phyloP scores from a whole-genome alignment of 2,888 invertebrate species.

The Caenorhabditis imperialis region DNA sequence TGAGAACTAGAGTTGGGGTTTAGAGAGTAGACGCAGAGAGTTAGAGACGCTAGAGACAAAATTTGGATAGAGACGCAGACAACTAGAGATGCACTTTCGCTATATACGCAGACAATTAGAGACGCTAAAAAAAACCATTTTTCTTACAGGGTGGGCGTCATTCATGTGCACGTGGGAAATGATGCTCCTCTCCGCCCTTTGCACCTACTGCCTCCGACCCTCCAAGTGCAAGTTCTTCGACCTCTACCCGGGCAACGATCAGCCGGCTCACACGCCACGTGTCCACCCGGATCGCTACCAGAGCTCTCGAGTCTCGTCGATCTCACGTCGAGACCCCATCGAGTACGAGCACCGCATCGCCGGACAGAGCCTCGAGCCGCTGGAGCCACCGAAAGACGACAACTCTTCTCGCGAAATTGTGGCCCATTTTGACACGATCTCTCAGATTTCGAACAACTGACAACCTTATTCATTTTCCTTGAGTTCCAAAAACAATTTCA shows the following conservation, averaged over 20 bases:
- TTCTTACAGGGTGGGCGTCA: slow-evolving; percentile 72
- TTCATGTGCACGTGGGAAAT: slow-evolving; percentile 76
- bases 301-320: slow-evolving; percentile 12
- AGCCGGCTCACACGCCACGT: not conserved
- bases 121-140: not conserved
- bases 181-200: slow-evolving; percentile 70
- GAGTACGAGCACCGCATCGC: slow-evolving; percentile 31
- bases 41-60: too few species aligned
- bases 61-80: too few species aligned
- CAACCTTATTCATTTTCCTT: too few species aligned
- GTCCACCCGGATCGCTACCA: not conserved
- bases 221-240: slow-evolving; percentile 58
- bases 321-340: not conserved
- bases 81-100: too few species aligned
- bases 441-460: too few species aligned
- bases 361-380: slow-evolving; percentile 17
- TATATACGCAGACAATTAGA: too few species aligned
- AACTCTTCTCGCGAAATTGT: too few species aligned
- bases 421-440: too few species aligned
- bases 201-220: slow-evolving; percentile 71
- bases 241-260: slow-evolving; percentile 41
- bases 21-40: too few species aligned
- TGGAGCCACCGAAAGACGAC: too few species aligned
- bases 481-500: too few species aligned
- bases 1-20: too few species aligned